Evolutionary conservation across 1,140 invertebrate genomes (phyloP), one percentile per base, ranked within the genome.

Genomic region (Chrysoperla carnea): DNA sequence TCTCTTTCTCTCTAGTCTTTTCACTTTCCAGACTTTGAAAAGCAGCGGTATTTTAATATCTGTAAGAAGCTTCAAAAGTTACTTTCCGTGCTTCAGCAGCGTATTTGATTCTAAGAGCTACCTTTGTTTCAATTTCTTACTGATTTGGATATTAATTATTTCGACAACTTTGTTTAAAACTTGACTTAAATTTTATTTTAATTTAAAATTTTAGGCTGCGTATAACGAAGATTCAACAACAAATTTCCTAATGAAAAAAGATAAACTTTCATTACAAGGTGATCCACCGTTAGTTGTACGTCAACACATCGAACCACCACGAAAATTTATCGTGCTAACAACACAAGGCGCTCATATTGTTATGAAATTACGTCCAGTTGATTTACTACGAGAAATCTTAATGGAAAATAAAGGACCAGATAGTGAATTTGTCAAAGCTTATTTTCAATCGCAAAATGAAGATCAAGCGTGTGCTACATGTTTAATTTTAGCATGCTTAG

Each of bases 381-480:
- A 95, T 56, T 70, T 93, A 44, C 59, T 94, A 6, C 68, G 78
- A 15, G 75, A 90, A 49, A 59, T 95, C 33, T 63, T 95, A 6
- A 59, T 83, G 2, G 81, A 90, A 38, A 79, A 78, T 52, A 73
- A 81, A 47, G 88, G 89, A 0, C 78, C 84, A 3, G 89, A 95
- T 49, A 76, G 78, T 36, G 81, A 87, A 49, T 69, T 80, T 27
- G 78, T 95, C 0, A 82, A 84, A 53, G 70, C 76, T 12, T 92
- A 89, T 60, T 95, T 95, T 56, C 74, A 78, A 50, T 69, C 82
- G 2, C 81, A 89, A 53, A 80, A 77, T 40, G 72, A 78, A 29
- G 78, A 86, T 37, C 86, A 94, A 63, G 88, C 88, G 0, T 93
- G 89, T 64, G 84, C 87, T 0, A 88, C 84, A 6, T 81, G 81